Percentiles rank a stretch among this genome's conserved stretches.
Conservation (phyloP, 1,140 invertebrate genomes). For the Coptotermes formosanus region DNA sequence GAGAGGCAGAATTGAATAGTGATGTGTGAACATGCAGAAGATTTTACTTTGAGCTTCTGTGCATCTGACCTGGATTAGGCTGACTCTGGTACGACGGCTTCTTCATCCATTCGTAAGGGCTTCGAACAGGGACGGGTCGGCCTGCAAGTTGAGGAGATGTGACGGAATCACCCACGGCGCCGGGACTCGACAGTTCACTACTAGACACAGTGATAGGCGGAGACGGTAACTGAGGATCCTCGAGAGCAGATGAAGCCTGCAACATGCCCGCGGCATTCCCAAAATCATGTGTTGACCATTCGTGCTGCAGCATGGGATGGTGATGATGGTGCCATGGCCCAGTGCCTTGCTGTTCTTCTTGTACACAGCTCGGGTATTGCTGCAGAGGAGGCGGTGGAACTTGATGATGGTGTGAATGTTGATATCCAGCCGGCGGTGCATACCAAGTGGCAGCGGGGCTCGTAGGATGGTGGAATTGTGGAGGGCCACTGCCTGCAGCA, state of each 20-base stretch:
- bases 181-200: slow-evolving; percentile 66
- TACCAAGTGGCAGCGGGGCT: slow-evolving; percentile 39
- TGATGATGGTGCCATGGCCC: slow-evolving; percentile 37
- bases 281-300: no score
- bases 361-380: neutral
- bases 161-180: slow-evolving; percentile 43
- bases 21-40: no score
- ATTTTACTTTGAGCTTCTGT: no score
- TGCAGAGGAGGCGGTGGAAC: slow-evolving; percentile 40
- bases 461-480: slow-evolving; percentile 35
- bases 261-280: neutral
- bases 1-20: no score
- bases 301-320: slow-evolving; percentile 30
- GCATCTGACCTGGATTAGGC: slow-evolving; percentile 71
- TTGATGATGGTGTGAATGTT: slow-evolving; percentile 43
- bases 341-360: neutral
- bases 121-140: slow-evolving; percentile 65
- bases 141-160: slow-evolving; percentile 39
- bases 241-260: neutral
- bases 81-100: slow-evolving; percentile 79
- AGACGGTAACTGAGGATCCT: slow-evolving; percentile 44
- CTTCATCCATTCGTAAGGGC: slow-evolving; percentile 88
- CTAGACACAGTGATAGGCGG: slow-evolving; percentile 63
- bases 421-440: slow-evolving; percentile 41
- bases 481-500: neutral